Conservation (phyloP, 2,888 invertebrate species). For the Sinelater perroti region DNA sequence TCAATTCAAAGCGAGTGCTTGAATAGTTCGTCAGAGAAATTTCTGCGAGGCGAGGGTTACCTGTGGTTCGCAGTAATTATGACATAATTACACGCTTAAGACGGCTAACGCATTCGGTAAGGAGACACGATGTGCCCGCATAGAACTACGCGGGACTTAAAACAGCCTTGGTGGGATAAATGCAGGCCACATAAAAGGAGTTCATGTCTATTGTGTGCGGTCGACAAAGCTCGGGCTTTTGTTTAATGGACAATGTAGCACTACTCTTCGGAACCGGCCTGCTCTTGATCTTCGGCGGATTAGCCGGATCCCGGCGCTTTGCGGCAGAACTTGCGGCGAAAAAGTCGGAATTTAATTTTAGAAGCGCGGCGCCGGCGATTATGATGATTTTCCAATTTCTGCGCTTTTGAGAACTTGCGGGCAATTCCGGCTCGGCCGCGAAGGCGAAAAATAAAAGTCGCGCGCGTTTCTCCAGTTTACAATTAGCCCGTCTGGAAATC, state of each 20-base stretch:
- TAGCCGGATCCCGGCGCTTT: constrained; percentile 15
- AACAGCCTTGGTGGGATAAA: constrained; percentile 27
- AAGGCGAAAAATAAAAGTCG: constrained; percentile 8
- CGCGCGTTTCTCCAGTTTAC: not conserved
- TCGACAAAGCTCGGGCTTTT: constrained; percentile 36
- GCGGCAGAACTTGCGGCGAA: constrained; percentile 8
- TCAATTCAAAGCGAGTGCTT: no score
- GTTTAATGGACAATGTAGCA: constrained; percentile 35
- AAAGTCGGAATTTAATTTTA: constrained; percentile 2
- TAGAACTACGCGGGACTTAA: constrained; percentile 23
- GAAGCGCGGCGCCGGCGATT: not conserved
- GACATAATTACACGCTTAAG: no score
- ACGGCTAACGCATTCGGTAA: no score
- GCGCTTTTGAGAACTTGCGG: not conserved
- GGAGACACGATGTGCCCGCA: constrained; percentile 7
- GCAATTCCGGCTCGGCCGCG: not conserved
- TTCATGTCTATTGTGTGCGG: constrained; percentile 28
- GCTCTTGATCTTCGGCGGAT: constrained; percentile 26
- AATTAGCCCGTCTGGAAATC: constrained; percentile 7
- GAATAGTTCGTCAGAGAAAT: no score
- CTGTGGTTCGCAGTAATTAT: no score
- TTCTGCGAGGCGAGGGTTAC: no score
- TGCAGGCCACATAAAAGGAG: constrained; percentile 31
- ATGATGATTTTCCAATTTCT: constrained; percentile 2
- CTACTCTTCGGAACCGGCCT: constrained; percentile 24